Percentiles rank a stretch among this genome's conserved stretches.
phyloP scores from a whole-genome alignment of 1,140 invertebrate species.

The Sycophila sp. region DNA sequence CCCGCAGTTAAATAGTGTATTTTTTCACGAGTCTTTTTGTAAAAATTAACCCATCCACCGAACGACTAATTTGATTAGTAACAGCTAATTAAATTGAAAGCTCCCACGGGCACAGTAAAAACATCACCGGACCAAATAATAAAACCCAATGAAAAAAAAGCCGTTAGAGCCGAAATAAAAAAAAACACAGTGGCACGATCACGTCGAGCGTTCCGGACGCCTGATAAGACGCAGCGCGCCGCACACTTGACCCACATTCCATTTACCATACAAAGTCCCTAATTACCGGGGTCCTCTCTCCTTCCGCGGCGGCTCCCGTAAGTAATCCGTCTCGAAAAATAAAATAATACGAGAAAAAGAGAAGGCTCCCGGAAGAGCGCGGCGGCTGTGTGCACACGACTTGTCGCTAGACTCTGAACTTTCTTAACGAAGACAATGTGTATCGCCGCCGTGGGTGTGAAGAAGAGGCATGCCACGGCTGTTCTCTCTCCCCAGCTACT shows the following conservation, averaged over 20 bases:
- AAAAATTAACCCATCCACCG: no score
- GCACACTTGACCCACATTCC: constrained; percentile 15
- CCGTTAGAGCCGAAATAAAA: not conserved
- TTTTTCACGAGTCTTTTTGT: no score
- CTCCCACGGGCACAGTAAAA: not conserved
- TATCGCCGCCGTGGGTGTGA: not conserved
- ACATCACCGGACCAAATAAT: not conserved
- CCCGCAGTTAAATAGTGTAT: no score
- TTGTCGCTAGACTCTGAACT: not conserved
- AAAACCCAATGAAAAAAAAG: not conserved
- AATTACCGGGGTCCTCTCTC: constrained; percentile 5
- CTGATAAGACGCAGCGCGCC: not conserved
- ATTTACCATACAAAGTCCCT: not conserved
- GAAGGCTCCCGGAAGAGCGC: not conserved
- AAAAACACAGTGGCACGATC: not conserved
- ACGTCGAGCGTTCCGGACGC: no score
- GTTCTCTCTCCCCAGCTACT: not conserved
- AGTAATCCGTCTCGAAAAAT: constrained; percentile 2
- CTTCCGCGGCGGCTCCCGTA: not conserved
- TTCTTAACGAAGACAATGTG: not conserved
- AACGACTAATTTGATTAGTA: not conserved
- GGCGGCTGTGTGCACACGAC: not conserved
- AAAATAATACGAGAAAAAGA: not conserved
- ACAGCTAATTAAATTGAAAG: not conserved
- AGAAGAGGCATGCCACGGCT: not conserved